Evolutionary conservation across 2,797 vertebrate species (phyloP).

Genomic region (Eupleurogrammus muticus): DNA sequence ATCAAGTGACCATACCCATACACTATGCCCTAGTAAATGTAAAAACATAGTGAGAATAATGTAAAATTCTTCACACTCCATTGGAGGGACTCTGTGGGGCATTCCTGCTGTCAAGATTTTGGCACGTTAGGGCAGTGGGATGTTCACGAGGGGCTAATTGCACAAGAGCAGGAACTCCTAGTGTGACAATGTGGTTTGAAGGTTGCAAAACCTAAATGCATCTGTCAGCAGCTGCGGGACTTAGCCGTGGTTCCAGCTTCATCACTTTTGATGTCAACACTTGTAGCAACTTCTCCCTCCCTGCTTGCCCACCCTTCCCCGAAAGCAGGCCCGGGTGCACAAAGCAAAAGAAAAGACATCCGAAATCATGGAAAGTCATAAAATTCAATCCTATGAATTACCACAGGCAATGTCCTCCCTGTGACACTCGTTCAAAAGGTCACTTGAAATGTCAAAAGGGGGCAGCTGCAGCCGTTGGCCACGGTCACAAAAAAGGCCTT

Average conservation of each 20-base stretch:
- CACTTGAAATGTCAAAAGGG: conserved; percentile 70
- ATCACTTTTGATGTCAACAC: conserved; percentile 19
- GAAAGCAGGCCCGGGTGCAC: conserved; percentile 4
- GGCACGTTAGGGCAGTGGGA: conserved; percentile 15
- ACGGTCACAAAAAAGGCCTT: conserved; percentile 29
- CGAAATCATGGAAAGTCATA: conserved; percentile 36
- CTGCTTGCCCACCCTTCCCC: too few relatives aligned
- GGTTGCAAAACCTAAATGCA: conserved; percentile 26
- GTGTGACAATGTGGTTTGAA: conserved; percentile 34
- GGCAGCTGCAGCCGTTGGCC: conserved; percentile 54
- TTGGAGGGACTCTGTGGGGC: conserved; percentile 33
- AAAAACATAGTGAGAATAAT: conserved; percentile 34
- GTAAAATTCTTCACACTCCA: conserved; percentile 30
- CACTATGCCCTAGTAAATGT: conserved; percentile 26
- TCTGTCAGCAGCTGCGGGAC: conserved; percentile 26
- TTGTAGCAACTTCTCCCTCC: conserved; percentile 8
- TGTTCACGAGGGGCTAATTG: conserved; percentile 28
- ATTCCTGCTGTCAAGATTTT: conserved; percentile 32
- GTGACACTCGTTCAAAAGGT: conserved; percentile 65
- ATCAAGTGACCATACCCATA: conserved; percentile 13
- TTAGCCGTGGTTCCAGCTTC: not conserved
- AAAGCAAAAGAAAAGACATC: conserved; percentile 15
- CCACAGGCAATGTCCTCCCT: conserved; percentile 57
- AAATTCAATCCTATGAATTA: conserved; percentile 38
- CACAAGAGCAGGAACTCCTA: conserved; percentile 25